Evolutionary conservation across 2,113 vertebrate species (phyloP).

Genomic region (Mungos mungo): DNA sequence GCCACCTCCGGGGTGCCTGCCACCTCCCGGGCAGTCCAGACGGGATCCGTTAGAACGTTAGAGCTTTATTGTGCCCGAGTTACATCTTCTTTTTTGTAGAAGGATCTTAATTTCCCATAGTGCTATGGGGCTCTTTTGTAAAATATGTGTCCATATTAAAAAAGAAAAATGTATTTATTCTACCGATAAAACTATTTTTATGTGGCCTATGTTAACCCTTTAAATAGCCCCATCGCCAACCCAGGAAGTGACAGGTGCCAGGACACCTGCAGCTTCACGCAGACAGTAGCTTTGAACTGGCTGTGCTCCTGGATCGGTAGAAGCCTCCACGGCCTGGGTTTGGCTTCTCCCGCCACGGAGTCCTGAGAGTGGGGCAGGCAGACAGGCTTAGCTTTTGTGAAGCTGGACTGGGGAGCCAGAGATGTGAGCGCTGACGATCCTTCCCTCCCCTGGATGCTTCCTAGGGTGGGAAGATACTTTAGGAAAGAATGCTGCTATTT

Average conservation of each 20-base stretch:
- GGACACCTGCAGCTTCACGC: neutral
- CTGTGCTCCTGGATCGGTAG: neutral
- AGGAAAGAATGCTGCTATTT: constrained; percentile 76
- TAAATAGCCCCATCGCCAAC: constrained; percentile 80
- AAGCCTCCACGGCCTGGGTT: neutral
- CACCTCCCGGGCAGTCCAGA: constrained; percentile 76
- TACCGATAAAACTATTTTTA: constrained; percentile 95
- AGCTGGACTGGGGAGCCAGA: constrained; percentile 55
- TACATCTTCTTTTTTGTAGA: constrained; percentile 93
- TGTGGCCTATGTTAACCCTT: constrained; percentile 85
- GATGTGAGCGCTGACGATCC: neutral
- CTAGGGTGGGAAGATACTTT: neutral
- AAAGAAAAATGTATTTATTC: constrained; percentile 99
- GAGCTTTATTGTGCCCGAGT: constrained; percentile 88
- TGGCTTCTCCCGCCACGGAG: neutral
- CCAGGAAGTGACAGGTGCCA: constrained; percentile 81
- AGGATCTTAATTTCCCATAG: constrained; percentile 93
- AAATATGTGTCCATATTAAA: constrained; percentile 94
- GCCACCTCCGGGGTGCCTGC: constrained; percentile 41
- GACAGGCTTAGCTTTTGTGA: constrained; percentile 62
- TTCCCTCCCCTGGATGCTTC: neutral
- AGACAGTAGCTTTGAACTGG: neutral
- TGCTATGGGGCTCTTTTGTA: constrained; percentile 92
- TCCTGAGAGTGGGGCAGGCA: neutral
- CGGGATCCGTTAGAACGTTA: constrained; percentile 83